Conservation (phyloP, 2,888 invertebrate genomes). For the Ecliptopera silaceata region DNA sequence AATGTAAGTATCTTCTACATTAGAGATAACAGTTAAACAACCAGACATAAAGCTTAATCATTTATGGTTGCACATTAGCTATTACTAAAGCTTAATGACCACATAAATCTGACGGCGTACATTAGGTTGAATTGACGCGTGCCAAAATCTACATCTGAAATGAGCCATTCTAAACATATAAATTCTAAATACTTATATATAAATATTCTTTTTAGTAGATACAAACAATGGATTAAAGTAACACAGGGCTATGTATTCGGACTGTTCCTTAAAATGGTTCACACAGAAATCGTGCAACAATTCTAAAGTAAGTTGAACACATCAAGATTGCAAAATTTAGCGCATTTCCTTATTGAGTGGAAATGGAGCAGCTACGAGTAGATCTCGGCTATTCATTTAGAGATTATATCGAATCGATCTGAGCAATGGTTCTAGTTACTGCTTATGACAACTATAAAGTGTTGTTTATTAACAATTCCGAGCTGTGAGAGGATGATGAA, state of each 20-base stretch:
- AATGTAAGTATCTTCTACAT: conserved; percentile 39
- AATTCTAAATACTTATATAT: neutral
- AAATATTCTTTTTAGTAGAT: too few relatives aligned
- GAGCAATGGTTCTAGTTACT: conserved; percentile 58
- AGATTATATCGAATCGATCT: conserved; percentile 40
- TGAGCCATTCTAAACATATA: conserved; percentile 17
- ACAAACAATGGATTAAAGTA: neutral
- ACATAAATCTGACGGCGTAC: conserved; percentile 20
- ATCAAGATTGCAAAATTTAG: conserved; percentile 40
- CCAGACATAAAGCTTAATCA: conserved; percentile 17
- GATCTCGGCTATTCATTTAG: conserved; percentile 29
- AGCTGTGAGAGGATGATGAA: conserved; percentile 48
- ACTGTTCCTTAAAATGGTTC: conserved; percentile 15
- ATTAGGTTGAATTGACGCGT: conserved; percentile 20
- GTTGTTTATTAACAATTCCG: conserved; percentile 52
- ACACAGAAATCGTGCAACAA: conserved; percentile 27
- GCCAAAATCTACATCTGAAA: conserved; percentile 19
- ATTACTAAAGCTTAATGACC: conserved; percentile 25
- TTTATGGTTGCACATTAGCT: conserved; percentile 26
- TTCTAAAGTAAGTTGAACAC: conserved; percentile 34
- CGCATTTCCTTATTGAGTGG: conserved; percentile 47
- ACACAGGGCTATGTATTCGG: conserved; percentile 21
- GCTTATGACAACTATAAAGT: conserved; percentile 58
- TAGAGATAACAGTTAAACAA: conserved; percentile 45
- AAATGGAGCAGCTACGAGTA: conserved; percentile 25